Conservation (phyloP, 2,113 vertebrate genomes). For the Chelonoidis abingdonii region DNA sequence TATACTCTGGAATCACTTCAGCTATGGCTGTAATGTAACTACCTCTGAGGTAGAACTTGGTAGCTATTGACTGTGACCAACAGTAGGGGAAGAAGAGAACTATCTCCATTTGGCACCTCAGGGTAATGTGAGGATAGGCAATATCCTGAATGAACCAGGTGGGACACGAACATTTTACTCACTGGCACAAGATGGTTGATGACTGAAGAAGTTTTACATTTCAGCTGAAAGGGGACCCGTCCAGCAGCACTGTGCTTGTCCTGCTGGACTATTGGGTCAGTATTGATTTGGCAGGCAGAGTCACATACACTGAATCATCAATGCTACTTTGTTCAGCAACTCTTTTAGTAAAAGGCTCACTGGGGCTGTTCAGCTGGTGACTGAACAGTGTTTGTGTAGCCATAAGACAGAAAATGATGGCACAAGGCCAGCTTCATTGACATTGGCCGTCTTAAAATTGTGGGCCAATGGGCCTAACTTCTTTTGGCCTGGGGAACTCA, state of each 20-base stretch:
- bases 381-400: too few relatives aligned
- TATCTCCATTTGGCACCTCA: not conserved
- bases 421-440: too few relatives aligned
- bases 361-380: not conserved
- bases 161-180: not conserved
- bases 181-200: not conserved
- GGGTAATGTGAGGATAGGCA: not conserved
- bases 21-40: not conserved
- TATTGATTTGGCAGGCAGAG: not conserved
- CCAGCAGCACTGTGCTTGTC: not conserved
- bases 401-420: too few relatives aligned
- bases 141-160: not conserved
- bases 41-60: not conserved
- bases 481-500: too few relatives aligned
- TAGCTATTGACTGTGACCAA: not conserved
- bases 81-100: not conserved
- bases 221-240: not conserved
- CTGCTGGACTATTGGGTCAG: rapidly evolving
- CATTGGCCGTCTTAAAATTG: too few relatives aligned
- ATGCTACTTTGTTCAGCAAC: not conserved
- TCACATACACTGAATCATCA: not conserved
- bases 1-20: not conserved
- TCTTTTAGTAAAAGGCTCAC: too few relatives aligned
- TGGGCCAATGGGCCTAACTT: too few relatives aligned
- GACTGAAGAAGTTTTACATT: not conserved